Percentiles rank a stretch among this genome's conserved stretches.
Conservation (phyloP, 2,888 invertebrate species). For the Agrochola lychnidis region DNA sequence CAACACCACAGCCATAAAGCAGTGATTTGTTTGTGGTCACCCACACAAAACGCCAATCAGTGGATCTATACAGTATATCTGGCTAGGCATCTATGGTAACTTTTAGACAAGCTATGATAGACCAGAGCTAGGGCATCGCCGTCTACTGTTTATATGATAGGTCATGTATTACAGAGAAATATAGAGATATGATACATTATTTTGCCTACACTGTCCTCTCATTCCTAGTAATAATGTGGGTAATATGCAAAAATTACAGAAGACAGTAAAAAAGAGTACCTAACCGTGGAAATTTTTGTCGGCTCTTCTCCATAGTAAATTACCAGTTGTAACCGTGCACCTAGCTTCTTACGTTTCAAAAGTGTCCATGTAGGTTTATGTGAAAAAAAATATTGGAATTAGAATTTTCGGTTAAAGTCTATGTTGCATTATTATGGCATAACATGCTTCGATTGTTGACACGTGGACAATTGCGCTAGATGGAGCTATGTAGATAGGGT, state of each 20-base stretch:
- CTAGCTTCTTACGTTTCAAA: background rate
- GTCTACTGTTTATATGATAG: background rate
- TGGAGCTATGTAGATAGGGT: background rate
- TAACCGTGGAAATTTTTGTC: background rate
- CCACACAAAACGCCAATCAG: background rate
- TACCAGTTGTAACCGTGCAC: background rate
- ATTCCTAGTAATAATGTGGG: background rate
- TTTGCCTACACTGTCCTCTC: background rate
- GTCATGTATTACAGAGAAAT: background rate
- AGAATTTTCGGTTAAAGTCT: background rate
- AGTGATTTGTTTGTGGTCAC: background rate
- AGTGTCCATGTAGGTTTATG: background rate
- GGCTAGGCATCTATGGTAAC: background rate
- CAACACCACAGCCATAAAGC: conserved; percentile 8
- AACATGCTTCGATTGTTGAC: background rate
- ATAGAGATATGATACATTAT: background rate
- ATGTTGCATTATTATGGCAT: background rate
- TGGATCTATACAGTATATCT: background rate
- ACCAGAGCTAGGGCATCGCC: background rate
- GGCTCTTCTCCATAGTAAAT: background rate
- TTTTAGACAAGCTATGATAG: background rate
- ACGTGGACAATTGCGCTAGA: background rate
- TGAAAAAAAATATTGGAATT: no score
- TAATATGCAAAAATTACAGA: background rate
- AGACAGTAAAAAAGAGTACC: background rate